These are phyloP conservation scores for Xenus cinereus DNA, from an alignment of 2,113 vertebrate species.

Conservation along the genomic window DNA sequence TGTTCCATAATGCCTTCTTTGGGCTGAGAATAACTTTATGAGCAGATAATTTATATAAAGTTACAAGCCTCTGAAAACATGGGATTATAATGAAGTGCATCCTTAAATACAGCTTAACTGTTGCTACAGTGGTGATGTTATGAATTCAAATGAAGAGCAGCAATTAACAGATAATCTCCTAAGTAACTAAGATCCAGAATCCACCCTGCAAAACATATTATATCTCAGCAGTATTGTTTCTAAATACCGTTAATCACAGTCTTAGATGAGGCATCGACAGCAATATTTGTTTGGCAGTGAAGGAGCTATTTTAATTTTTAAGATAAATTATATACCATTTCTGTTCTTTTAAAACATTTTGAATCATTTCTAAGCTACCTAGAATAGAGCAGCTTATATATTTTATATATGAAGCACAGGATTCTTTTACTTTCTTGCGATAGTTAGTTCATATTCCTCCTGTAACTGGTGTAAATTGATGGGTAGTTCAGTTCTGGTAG, in stretches of 20 bases:
- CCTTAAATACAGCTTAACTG: neutral
- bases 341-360: neutral
- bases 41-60: conserved; percentile 13
- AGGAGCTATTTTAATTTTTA: neutral
- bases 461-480: neutral
- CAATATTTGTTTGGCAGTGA: neutral
- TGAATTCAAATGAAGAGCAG: conserved; percentile 3
- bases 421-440: neutral
- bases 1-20: conserved; percentile 18
- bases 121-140: neutral
- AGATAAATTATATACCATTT: neutral
- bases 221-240: conserved; percentile 6
- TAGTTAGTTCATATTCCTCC: neutral
- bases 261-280: neutral
- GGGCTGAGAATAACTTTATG: neutral
- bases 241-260: neutral
- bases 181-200: neutral
- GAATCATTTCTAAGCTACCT: neutral
- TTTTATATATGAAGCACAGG: neutral
- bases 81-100: conserved; percentile 4
- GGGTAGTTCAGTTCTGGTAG: neutral
- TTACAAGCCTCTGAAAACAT: conserved; percentile 2
- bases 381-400: neutral
- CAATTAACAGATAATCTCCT: conserved; percentile 24
- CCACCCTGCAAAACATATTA: neutral